Percentiles rank a stretch among this genome's conserved stretches.
These are phyloP conservation scores for Choloepus hoffmanni DNA, from an alignment of 2,113 vertebrate genomes.

Conservation along the genomic window DNA sequence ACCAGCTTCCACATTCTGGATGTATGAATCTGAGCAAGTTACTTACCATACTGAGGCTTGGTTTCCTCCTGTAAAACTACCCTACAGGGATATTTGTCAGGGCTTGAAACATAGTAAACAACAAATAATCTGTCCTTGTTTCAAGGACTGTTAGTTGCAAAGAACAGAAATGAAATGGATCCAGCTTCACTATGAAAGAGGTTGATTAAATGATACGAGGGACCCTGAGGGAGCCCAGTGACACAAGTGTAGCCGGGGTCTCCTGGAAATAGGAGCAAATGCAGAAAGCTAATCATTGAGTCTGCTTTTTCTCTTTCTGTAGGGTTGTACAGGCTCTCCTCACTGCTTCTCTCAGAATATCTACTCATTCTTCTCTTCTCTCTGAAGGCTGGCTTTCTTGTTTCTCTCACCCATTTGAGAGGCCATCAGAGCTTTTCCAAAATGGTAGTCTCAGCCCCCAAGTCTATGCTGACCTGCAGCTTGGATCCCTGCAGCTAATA, in stretches of 20 bases:
- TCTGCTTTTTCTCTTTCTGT: background rate
- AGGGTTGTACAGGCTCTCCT: background rate
- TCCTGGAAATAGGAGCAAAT: background rate
- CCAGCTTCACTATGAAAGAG: background rate
- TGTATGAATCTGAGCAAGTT: background rate
- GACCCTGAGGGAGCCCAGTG: background rate
- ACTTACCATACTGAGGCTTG: background rate
- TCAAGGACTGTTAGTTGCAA: background rate
- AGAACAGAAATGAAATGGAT: conserved; percentile 44
- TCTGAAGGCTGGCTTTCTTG: background rate
- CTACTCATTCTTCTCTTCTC: background rate
- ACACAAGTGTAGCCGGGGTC: background rate
- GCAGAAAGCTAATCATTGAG: background rate
- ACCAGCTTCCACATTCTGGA: background rate
- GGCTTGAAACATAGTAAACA: background rate
- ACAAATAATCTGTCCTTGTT: conserved; percentile 23
- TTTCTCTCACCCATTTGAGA: background rate
- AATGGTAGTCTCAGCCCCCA: background rate
- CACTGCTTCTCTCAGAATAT: background rate
- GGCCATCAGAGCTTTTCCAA: background rate
- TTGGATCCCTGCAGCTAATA: background rate
- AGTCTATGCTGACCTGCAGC: background rate
- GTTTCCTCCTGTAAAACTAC: background rate
- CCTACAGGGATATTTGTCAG: background rate
- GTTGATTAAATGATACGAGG: background rate